These are phyloP conservation scores for Scaptomyza hsui DNA, from an alignment of 1,140 invertebrate genomes.

Conservation along the genomic window DNA sequence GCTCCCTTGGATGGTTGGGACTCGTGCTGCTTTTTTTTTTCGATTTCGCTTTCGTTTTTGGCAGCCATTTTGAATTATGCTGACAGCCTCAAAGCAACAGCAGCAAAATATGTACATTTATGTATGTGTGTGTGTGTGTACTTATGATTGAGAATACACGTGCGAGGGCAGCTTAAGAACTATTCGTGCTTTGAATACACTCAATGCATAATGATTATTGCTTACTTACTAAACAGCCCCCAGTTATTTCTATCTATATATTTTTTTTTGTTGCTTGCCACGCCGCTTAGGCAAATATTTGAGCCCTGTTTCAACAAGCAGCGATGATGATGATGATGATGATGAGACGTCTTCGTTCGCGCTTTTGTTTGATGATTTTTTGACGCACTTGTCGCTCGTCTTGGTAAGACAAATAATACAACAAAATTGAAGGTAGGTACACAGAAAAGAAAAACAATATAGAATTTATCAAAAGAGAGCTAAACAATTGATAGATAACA, in stretches of 20 bases:
- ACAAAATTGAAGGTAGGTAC: neutral
- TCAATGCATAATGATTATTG: neutral
- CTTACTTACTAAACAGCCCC: slow-evolving; percentile 8
- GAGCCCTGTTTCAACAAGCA: slow-evolving; percentile 43
- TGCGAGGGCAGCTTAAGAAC: slow-evolving; percentile 17
- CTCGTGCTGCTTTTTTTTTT: slow-evolving; percentile 10
- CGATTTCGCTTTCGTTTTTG: slow-evolving; percentile 24
- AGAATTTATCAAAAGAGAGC: slow-evolving; percentile 1
- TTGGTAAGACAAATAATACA: slow-evolving; percentile 25
- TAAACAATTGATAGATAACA: slow-evolving; percentile 7
- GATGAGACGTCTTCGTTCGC: slow-evolving; percentile 28
- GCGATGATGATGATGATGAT: slow-evolving; percentile 6
- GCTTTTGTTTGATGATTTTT: slow-evolving; percentile 74
- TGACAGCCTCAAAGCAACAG: slow-evolving; percentile 15
- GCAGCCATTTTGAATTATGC: slow-evolving; percentile 32
- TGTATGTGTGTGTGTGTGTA: no score
- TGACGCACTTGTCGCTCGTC: slow-evolving; percentile 57
- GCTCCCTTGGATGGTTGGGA: neutral
- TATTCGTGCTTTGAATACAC: slow-evolving; percentile 20
- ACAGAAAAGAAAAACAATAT: neutral
- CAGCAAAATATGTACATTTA: slow-evolving; percentile 3
- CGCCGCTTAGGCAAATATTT: slow-evolving; percentile 57
- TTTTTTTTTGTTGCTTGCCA: slow-evolving; percentile 43
- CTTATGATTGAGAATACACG: slow-evolving; percentile 1
- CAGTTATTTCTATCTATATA: neutral